Evolutionary conservation across 2,888 invertebrate species (phyloP).

Genomic region (Microctonus hyperodae): DNA sequence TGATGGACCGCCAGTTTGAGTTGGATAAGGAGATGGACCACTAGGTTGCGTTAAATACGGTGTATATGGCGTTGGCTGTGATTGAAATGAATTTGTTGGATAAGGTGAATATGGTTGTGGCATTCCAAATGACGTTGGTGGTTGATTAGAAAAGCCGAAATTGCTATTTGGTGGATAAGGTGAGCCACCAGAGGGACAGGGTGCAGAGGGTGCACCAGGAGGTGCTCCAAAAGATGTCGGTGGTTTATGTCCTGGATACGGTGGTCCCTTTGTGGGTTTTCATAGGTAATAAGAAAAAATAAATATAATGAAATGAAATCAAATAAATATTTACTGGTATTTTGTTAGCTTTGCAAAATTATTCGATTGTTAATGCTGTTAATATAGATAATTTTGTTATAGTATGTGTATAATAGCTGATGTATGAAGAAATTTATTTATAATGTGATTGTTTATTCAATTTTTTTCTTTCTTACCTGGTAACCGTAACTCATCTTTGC

Average conservation of each 20-base stretch:
- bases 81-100: constrained; percentile 30
- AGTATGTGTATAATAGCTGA: background rate
- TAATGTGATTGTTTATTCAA: no score
- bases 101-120: constrained; percentile 50
- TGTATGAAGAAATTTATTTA: background rate
- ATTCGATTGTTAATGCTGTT: constrained; percentile 14
- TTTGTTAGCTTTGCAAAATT: constrained; percentile 12
- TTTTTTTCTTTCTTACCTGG: constrained; percentile 49
- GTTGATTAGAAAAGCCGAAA: constrained; percentile 44
- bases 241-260: constrained; percentile 53
- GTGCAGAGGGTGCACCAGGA: constrained; percentile 57
- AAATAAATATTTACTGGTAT: constrained; percentile 14
- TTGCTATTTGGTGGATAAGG: constrained; percentile 42
- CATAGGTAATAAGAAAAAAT: constrained; percentile 32
- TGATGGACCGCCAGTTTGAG: constrained; percentile 1
- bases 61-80: constrained; percentile 23
- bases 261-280: constrained; percentile 54
- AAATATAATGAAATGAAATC: constrained; percentile 17
- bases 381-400: constrained; percentile 15
- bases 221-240: constrained; percentile 58
- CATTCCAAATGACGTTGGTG: constrained; percentile 53
- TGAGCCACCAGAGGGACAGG: constrained; percentile 52
- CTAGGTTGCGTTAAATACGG: constrained; percentile 18
- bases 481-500: constrained; percentile 59
- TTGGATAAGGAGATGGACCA: constrained; percentile 11